Base-by-base conservation (phyloP, 2,888 invertebrate species). In the Sinopyrophorus schimmeli region DNA sequence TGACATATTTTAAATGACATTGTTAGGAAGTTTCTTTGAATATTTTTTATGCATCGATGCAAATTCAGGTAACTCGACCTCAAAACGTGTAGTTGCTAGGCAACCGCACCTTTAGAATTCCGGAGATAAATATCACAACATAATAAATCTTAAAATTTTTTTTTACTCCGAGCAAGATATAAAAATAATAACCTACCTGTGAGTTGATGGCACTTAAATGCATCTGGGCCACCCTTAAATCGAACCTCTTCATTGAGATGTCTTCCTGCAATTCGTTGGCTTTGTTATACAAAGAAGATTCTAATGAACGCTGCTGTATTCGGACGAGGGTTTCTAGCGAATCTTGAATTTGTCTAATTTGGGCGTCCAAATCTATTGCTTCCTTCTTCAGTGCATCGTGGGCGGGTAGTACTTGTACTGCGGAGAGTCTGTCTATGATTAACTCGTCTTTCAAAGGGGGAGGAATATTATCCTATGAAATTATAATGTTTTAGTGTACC, bases 221-320 rank as follows among this genome's bases (percentile, higher is more conserved):
- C 55, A 96, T 80, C 71, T 92, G 92, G 31, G 93, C 91, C 38
- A 93, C 89, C 59, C 92, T 83, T 61, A 94, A 83, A 77, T 96
- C 95, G 74, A 94, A 95, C 68, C 90, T 84, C 76, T 95, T 95
- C 77, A 91, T 80, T 57, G 94, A 92, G 70, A 96, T 89, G 66
- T 96, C 95, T 74, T 96, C 95, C 77, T 96, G 90, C 47, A 95
- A 80, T 76, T 96, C 95, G 73, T 94, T 94, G 62, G 91, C 93
- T 80, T 96, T 96, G 73, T 89, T 92, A 76, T 86, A 92, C 49
- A 92, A 78, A 67, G 86, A 86, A 56, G 86, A 86, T 71, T 94
- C 93, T 57, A 89, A 77, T 53, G 83, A 83, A 42, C 86, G 77
- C 58, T 77, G 77, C 68, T 96, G 95, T 68, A 92, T 83, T 60